Percentiles rank a stretch among this genome's conserved stretches.
phyloP scores from a whole-genome alignment of 2,113 vertebrate genomes.

The Pomatostomus ruficeps region DNA sequence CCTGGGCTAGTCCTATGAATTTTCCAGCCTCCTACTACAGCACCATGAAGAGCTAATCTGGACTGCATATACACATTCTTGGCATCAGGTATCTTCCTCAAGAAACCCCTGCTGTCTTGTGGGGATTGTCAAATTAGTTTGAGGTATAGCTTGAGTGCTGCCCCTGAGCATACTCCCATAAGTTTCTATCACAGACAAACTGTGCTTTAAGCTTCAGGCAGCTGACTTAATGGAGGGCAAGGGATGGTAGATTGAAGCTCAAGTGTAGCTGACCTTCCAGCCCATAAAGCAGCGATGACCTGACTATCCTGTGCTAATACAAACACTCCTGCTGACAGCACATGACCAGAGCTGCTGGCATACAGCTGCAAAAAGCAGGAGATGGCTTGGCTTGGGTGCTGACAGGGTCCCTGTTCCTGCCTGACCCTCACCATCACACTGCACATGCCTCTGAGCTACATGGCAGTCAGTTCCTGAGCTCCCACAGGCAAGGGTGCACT shows the following conservation, averaged over 20 bases:
- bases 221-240: conserved; percentile 52
- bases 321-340: not conserved
- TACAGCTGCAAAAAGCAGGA: not conserved
- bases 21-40: not conserved
- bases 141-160: conserved; percentile 33
- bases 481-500: not conserved
- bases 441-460: not conserved
- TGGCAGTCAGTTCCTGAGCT: not conserved
- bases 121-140: not conserved
- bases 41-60: not conserved
- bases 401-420: not conserved
- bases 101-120: not conserved
- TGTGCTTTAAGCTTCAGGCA: conserved; percentile 48
- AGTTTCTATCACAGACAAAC: conserved; percentile 45
- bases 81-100: not conserved
- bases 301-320: not conserved
- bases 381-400: not conserved
- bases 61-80: not conserved
- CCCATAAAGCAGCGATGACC: conserved; percentile 40
- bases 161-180: conserved; percentile 42
- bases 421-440: not conserved
- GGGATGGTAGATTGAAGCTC: conserved; percentile 45
- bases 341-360: not conserved
- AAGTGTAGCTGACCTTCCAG: conserved; percentile 52
- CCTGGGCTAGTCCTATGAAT: not conserved